Conservation (phyloP, 2,888 invertebrate genomes). For the Dorcus parallelipipedus region DNA sequence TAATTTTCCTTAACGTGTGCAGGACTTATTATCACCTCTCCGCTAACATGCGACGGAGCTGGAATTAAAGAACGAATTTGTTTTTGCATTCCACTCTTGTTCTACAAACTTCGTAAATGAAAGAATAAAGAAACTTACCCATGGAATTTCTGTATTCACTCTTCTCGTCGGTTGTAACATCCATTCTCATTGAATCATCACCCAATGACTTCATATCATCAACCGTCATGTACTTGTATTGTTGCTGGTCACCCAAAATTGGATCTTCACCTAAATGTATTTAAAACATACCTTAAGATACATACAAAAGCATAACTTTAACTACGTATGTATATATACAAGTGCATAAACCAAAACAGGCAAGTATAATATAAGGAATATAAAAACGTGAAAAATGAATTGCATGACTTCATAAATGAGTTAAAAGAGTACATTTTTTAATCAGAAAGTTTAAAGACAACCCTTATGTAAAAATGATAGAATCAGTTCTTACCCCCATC, state of each 20-base stretch:
- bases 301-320: not conserved
- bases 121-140: slow-evolving; percentile 33
- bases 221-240: slow-evolving; percentile 76
- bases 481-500: no score
- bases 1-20: slow-evolving; percentile 43
- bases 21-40: slow-evolving; percentile 44
- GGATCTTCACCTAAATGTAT: slow-evolving; percentile 62
- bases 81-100: no score
- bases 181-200: slow-evolving; percentile 62
- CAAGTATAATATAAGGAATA: no score
- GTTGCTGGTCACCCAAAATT: slow-evolving; percentile 64
- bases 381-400: no score
- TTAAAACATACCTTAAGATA: not conserved
- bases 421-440: no score
- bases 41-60: slow-evolving; percentile 47
- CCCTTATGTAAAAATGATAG: no score
- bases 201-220: slow-evolving; percentile 77
- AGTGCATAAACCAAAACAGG: no score
- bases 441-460: no score
- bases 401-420: no score
- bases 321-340: no score
- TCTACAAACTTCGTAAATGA: no score
- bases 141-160: slow-evolving; percentile 47
- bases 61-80: slow-evolving; percentile 16
- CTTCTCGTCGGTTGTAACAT: slow-evolving; percentile 49